Evolutionary conservation across 2,888 invertebrate genomes (phyloP).

Genomic region (Neria commutata): DNA sequence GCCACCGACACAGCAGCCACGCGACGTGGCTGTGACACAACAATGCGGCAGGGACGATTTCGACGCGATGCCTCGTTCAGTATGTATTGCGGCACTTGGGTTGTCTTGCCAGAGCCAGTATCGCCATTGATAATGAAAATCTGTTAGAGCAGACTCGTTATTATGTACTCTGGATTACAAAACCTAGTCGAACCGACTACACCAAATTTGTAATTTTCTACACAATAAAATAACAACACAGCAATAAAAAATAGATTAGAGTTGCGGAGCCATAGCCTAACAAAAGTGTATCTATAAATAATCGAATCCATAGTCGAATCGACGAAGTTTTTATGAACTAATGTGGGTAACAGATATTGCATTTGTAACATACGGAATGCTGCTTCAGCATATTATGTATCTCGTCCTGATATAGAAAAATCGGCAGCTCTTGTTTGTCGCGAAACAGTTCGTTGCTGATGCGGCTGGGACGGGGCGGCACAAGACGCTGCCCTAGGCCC

Average conservation of each 20-base stretch:
- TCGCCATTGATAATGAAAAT: slow-evolving; percentile 80
- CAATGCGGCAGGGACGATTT: slow-evolving; percentile 75
- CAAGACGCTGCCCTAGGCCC: slow-evolving; percentile 35
- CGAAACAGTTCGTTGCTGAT: slow-evolving; percentile 29
- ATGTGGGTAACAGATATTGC: too few species aligned
- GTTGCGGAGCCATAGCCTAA: too few species aligned
- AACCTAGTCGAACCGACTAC: too few species aligned
- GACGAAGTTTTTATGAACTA: too few species aligned
- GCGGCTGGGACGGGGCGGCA: slow-evolving; percentile 40
- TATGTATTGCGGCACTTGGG: slow-evolving; percentile 93
- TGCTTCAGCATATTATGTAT: slow-evolving; percentile 37
- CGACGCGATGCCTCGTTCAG: slow-evolving; percentile 73
- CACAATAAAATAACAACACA: too few species aligned
- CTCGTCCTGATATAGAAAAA: slow-evolving; percentile 38
- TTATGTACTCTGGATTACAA: too few species aligned
- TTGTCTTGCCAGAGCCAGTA: slow-evolving; percentile 94
- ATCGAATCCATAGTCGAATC: too few species aligned
- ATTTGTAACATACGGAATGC: slow-evolving; percentile 46
- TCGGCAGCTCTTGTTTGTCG: slow-evolving; percentile 46
- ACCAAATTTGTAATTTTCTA: too few species aligned
- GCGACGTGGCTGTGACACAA: slow-evolving; percentile 92
- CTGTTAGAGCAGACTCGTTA: too few species aligned
- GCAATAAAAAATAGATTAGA: too few species aligned
- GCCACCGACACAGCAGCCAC: slow-evolving; percentile 90
- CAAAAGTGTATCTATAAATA: too few species aligned